Percentiles rank a stretch among this genome's conserved stretches.
Evolutionary conservation across 2,888 invertebrate genomes (phyloP).

Genomic region (Brassicogethes aeneus): DNA sequence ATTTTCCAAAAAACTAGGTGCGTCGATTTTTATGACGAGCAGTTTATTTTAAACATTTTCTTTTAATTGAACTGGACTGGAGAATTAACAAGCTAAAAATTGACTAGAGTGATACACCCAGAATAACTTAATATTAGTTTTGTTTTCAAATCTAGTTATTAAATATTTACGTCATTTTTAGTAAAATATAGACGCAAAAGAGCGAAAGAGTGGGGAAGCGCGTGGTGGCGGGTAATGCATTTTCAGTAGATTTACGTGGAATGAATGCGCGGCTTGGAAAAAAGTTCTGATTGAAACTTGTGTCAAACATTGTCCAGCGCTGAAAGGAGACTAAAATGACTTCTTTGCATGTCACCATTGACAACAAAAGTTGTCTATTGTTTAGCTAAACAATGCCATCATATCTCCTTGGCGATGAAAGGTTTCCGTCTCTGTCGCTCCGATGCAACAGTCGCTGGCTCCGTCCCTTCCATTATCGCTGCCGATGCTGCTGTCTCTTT

Average conservation of each 20-base stretch:
- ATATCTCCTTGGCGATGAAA: constrained; percentile 39
- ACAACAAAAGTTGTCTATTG: constrained; percentile 39
- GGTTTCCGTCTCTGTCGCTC: constrained; percentile 18
- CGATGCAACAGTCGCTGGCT: constrained; percentile 6
- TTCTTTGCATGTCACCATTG: constrained; percentile 39
- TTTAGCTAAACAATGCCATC: constrained; percentile 39
- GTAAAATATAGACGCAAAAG: too few species aligned
- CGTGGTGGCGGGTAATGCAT: background rate
- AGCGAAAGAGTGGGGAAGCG: too few species aligned
- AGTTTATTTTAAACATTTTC: too few species aligned
- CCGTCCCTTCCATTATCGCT: constrained; percentile 32
- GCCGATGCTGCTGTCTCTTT: constrained; percentile 35
- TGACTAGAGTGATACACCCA: too few species aligned
- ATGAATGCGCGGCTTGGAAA: constrained; percentile 13
- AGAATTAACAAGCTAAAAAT: too few species aligned
- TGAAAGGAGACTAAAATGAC: constrained; percentile 36
- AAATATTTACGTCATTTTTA: too few species aligned
- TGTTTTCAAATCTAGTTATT: too few species aligned
- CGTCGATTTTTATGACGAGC: too few species aligned
- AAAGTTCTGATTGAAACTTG: constrained; percentile 34
- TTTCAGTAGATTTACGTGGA: constrained; percentile 4
- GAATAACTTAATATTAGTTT: too few species aligned
- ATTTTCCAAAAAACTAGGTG: too few species aligned
- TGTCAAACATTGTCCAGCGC: constrained; percentile 33
- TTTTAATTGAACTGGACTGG: too few species aligned